phyloP scores from a whole-genome alignment of 2,113 vertebrate species.

The Myanophis thanlyinensis region DNA sequence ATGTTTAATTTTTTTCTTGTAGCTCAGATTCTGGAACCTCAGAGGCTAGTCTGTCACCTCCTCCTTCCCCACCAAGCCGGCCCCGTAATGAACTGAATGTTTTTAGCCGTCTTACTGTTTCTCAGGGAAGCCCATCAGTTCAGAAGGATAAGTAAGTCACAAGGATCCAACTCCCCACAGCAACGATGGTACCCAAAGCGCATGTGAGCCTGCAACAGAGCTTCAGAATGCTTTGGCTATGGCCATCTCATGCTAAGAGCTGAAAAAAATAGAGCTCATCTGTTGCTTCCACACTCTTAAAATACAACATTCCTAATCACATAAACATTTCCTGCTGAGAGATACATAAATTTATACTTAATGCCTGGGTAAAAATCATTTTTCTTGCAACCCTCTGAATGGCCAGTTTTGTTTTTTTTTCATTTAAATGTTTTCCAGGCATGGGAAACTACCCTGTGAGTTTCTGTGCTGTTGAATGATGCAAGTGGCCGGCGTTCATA shows the following conservation, averaged over 20 bases:
- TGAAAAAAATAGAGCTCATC: constrained; percentile 28
- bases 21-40: constrained; percentile 90
- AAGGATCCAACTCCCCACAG: constrained; percentile 49
- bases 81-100: constrained; percentile 82
- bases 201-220: constrained; percentile 34
- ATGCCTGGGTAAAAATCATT: constrained; percentile 8
- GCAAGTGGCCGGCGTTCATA: not conserved
- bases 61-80: constrained; percentile 85
- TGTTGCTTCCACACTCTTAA: constrained; percentile 18
- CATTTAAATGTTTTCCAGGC: not conserved
- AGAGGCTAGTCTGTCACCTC: constrained; percentile 80
- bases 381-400: not conserved
- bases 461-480: not conserved
- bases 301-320: constrained; percentile 24
- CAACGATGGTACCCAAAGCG: constrained; percentile 18
- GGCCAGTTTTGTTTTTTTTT: not conserved
- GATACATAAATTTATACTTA: constrained; percentile 7
- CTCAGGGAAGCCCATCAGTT: constrained; percentile 74
- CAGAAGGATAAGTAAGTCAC: constrained; percentile 82
- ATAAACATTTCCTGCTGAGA: constrained; percentile 70
- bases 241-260: constrained; percentile 31
- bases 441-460: not conserved
- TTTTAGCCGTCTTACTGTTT: constrained; percentile 80
- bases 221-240: constrained; percentile 43
- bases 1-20: constrained; percentile 76